Evolutionary conservation across 1,140 invertebrate genomes (phyloP), one percentile per base, ranked within the genome.

Genomic region (Papilio polytes): DNA sequence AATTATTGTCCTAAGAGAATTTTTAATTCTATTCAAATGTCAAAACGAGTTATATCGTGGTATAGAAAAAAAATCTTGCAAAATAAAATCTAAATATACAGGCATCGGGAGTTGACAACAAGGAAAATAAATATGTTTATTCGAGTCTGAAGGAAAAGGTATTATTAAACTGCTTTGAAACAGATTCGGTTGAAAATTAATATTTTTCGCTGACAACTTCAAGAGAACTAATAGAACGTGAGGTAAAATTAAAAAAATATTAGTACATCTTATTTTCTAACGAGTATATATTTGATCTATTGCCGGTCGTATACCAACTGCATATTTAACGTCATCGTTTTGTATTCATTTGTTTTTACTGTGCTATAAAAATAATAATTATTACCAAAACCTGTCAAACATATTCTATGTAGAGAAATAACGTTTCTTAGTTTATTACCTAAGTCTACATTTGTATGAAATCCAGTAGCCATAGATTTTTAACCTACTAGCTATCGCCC

Each of bases 251-350:
- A 74, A 18, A 74, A 41, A 73, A 74, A 44, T 20, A 41, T 51
- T 74, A 74, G 20, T 44, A 46, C 79, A 76, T 41, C 90, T 92
- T 92, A 92, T 77, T 82, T 83, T 77, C 87, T 90, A 92, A 87
- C 80, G 91, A 93, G 91, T 93, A 93, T 93, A 92, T 85, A 89
- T 83, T 90, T 93, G 12, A 20, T 44, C 18, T 44, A 1, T 44
- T 48, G 46, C 36, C 8, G 36, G 36, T 48, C 46, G 46, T 48
- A 15, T 48, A 48, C 46, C 9, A 48, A 48, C 3, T 12, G 12
- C 15, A 10, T 1, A 3, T 13, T 12, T 13, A 10, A 46, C 73
- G 41, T 20, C n/a, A 44, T 46, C 41, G 36, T 10, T 20, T 1
- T 48, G 44, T 4, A 26, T 63, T 0, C 1, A 56, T 56, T 56